Evolutionary conservation across 2,113 vertebrate species (phyloP).

Genomic region (Eubucco bourcierii): DNA sequence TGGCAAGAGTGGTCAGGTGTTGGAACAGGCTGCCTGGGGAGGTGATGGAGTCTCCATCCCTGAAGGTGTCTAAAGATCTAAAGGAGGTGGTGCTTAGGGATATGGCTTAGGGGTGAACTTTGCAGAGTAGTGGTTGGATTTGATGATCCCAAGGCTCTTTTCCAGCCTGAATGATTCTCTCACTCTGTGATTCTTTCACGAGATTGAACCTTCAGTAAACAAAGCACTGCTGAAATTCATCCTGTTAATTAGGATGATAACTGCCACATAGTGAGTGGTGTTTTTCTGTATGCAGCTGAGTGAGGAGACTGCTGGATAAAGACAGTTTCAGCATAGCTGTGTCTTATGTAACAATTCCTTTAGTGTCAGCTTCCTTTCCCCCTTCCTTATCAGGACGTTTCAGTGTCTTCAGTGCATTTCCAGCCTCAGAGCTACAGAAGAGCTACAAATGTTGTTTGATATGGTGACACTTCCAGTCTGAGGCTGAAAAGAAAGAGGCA

Average conservation of each 20-base stretch:
- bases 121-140: too few species aligned
- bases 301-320: background rate
- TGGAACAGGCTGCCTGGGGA: too few species aligned
- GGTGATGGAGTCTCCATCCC: too few species aligned
- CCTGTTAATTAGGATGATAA: background rate
- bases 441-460: too few species aligned
- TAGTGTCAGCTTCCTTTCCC: background rate
- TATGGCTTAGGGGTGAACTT: too few species aligned
- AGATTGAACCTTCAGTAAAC: background rate
- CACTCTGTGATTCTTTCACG: background rate
- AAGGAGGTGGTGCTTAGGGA: too few species aligned
- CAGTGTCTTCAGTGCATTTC: too few species aligned
- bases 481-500: constrained; percentile 31
- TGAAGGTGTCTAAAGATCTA: too few species aligned
- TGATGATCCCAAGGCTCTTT: too few species aligned
- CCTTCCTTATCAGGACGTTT: background rate
- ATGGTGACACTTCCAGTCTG: constrained; percentile 45
- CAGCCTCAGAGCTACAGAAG: too few species aligned
- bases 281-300: background rate
- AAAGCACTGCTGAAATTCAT: background rate
- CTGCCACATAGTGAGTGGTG: background rate
- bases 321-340: background rate
- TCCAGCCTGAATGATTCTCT: background rate
- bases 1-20: too few species aligned
- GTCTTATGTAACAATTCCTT: constrained; percentile 30